Percentiles rank a stretch among this genome's conserved stretches.
Evolutionary conservation across 2,113 vertebrate genomes (phyloP).

Genomic region (Varanus komodoensis): DNA sequence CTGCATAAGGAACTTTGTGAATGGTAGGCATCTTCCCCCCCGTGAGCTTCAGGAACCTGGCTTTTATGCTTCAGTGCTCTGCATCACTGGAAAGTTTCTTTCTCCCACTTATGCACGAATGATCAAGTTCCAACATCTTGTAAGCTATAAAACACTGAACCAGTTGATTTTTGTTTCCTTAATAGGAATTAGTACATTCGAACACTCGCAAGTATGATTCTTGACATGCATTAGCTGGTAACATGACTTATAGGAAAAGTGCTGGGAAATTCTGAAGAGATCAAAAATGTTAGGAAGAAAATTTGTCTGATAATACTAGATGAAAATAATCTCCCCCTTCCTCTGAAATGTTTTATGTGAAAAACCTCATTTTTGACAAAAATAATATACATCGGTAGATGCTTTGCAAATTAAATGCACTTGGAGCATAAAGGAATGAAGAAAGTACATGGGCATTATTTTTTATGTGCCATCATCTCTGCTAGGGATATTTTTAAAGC

Average conservation of each 20-base stretch:
- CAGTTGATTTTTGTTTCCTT: constrained; percentile 66
- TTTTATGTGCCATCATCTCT: constrained; percentile 38
- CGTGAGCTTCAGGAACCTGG: constrained; percentile 42
- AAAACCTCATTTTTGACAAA: neutral
- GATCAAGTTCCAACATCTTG: constrained; percentile 63
- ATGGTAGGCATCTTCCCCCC: constrained; percentile 50
- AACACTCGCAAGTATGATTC: constrained; percentile 70
- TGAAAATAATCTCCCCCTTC: neutral
- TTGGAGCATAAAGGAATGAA: constrained; percentile 32
- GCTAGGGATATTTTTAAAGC: constrained; percentile 43
- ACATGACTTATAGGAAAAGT: constrained; percentile 49
- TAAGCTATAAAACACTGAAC: constrained; percentile 48
- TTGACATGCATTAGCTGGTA: constrained; percentile 69
- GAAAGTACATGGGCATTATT: constrained; percentile 24
- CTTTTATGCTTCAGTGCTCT: constrained; percentile 62
- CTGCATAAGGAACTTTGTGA: neutral
- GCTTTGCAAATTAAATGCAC: constrained; percentile 43
- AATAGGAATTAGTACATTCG: constrained; percentile 71
- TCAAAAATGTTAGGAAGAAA: constrained; percentile 17
- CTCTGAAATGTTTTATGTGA: constrained; percentile 30
- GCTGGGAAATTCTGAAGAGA: constrained; percentile 35
- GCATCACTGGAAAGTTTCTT: constrained; percentile 40
- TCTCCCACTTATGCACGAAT: constrained; percentile 50
- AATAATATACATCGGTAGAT: constrained; percentile 41
- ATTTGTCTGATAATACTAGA: constrained; percentile 31